A percentile compares a stretch with the other conserved stretches of the same genome.
Conservation (phyloP, 2,113 vertebrate species). For the Oplegnathus fasciatus region DNA sequence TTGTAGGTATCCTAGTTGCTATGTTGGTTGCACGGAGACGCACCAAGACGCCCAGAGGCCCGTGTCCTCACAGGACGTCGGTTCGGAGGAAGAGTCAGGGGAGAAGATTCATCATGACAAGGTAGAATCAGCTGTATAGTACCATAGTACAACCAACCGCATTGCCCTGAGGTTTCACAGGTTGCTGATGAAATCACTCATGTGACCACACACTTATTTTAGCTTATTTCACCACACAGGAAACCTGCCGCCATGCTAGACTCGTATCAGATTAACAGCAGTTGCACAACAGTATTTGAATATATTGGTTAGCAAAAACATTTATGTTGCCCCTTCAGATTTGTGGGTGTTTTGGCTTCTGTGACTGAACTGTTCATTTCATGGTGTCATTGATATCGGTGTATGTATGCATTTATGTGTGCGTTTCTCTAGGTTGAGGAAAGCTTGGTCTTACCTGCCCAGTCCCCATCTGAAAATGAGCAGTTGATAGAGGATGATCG, state of each 20-base stretch:
- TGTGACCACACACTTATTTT: background rate
- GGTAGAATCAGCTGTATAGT: slow-evolving; percentile 30
- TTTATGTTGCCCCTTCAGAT: background rate
- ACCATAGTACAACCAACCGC: background rate
- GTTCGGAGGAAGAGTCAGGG: slow-evolving; percentile 80
- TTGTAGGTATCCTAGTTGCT: slow-evolving; percentile 84
- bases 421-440: slow-evolving; percentile 81
- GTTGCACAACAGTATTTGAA: background rate
- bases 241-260: background rate
- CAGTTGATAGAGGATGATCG: slow-evolving; percentile 52
- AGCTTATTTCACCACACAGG: background rate
- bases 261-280: background rate
- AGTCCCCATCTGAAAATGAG: slow-evolving; percentile 60
- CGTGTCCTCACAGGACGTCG: slow-evolving; percentile 81
- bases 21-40: slow-evolving; percentile 88
- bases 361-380: background rate
- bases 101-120: slow-evolving; percentile 59
- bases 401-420: background rate
- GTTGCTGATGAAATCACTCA: background rate
- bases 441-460: slow-evolving; percentile 54
- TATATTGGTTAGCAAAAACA: background rate
- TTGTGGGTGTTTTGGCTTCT: background rate
- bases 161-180: background rate
- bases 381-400: background rate
- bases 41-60: slow-evolving; percentile 77